These are phyloP conservation scores for Antrozous pallidus DNA, from an alignment of 2,797 vertebrate genomes.

Conservation along the genomic window DNA sequence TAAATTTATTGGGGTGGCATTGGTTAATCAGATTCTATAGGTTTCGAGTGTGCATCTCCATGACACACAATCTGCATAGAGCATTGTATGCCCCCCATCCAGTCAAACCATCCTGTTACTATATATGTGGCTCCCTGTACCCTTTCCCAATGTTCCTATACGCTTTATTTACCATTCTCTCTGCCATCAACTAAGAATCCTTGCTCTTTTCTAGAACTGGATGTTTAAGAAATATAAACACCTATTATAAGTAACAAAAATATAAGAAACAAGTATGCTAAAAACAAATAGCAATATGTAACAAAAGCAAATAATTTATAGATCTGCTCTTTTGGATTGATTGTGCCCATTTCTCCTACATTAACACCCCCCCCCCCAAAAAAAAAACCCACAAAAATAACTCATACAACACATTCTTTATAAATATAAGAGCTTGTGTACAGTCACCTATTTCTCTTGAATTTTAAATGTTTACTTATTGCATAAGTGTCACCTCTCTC, in stretches of 20 bases:
- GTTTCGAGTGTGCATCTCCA: neutral
- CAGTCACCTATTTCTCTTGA: neutral
- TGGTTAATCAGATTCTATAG: neutral
- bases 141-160: neutral
- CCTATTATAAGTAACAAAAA: neutral
- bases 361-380: neutral
- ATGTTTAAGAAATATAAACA: conserved; percentile 37
- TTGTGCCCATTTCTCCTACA: neutral
- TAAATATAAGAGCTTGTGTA: neutral
- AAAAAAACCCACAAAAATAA: neutral
- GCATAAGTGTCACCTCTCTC: neutral
- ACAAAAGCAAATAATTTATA: neutral
- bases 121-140: neutral
- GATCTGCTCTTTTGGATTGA: neutral
- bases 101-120: neutral
- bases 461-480: conserved; percentile 24
- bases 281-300: neutral
- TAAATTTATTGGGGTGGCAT: neutral
- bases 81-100: neutral
- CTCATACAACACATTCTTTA: neutral
- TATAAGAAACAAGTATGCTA: neutral
- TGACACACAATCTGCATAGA: neutral
- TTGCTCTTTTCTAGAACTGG: neutral
- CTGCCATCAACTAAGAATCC: neutral
- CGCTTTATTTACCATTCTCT: neutral